These are phyloP conservation scores for Herpailurus yagouaroundi DNA, from an alignment of 2,113 vertebrate genomes.

Conservation along the genomic window DNA sequence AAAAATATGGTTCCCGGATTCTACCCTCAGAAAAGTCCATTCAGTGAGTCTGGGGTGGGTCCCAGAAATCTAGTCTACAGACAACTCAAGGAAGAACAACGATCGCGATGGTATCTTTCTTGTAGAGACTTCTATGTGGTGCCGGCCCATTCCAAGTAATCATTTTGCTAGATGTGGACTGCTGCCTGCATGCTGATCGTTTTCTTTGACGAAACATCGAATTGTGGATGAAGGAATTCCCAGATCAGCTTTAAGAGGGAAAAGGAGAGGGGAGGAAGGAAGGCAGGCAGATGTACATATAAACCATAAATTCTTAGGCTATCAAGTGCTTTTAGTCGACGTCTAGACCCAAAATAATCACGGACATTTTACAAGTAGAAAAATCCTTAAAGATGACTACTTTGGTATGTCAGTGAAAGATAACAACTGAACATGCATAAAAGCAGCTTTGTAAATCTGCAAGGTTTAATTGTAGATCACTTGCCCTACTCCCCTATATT, in stretches of 20 bases:
- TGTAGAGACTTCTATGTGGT: neutral
- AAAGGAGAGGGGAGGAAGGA: neutral
- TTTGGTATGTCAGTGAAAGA: constrained; percentile 51
- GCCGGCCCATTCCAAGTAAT: neutral
- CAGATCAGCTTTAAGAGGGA: neutral
- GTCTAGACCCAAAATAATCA: constrained; percentile 55
- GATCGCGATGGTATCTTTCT: neutral
- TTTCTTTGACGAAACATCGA: constrained; percentile 34
- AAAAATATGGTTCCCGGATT: neutral
- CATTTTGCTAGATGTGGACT: neutral
- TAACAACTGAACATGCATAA: neutral
- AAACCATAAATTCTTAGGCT: neutral
- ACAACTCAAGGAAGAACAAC: neutral
- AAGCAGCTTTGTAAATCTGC: constrained; percentile 39
- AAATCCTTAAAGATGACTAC: constrained; percentile 52
- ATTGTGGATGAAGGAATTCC: neutral
- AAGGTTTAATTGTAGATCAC: neutral
- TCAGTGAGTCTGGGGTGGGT: neutral
- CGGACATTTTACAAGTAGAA: constrained; percentile 54
- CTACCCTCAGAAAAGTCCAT: neutral
- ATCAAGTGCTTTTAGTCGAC: constrained; percentile 23
- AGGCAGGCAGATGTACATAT: neutral
- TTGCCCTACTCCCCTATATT: neutral
- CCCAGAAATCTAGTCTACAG: neutral
- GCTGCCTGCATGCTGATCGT: neutral